These are phyloP conservation scores for Aplysina aerophoba DNA, from an alignment of 37 sponge, comb jelly and placozoan species.

Conservation along the genomic window DNA sequence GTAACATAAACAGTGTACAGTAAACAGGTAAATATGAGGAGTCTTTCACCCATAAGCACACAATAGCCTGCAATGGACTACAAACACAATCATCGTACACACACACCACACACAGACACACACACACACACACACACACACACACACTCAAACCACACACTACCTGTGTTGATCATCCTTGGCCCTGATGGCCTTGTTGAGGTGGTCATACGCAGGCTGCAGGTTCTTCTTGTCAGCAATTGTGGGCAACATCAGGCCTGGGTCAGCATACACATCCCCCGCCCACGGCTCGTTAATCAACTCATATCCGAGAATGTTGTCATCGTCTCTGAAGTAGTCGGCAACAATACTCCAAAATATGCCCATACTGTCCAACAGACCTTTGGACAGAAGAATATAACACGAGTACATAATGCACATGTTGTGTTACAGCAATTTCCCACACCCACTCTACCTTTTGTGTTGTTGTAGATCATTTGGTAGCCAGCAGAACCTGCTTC, in stretches of 20 bases:
- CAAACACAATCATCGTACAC: no score
- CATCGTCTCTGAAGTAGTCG: slow-evolving; percentile 61
- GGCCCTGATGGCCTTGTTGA: slow-evolving; percentile 43
- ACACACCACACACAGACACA: no score
- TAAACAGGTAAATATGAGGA: no score
- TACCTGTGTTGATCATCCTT: slow-evolving; percentile 23
- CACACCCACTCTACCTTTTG: slow-evolving; percentile 71
- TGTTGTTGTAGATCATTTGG: slow-evolving; percentile 84
- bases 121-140: no score
- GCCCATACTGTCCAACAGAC: slow-evolving; percentile 66
- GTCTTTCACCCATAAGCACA: no score
- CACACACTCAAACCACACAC: no score
- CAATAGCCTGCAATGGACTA: no score
- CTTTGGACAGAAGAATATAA: slow-evolving; percentile 38
- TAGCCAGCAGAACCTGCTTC: slow-evolving; percentile 65
- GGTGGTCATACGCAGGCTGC: slow-evolving; percentile 71
- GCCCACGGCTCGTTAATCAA: slow-evolving; percentile 95
- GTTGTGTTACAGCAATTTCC: no score
- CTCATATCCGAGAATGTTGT: slow-evolving; percentile 85
- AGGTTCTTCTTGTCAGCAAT: slow-evolving; percentile 76
- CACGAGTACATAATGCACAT: no score
- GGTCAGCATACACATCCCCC: slow-evolving; percentile 74
- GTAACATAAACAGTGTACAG: no score
- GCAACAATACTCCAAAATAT: slow-evolving; percentile 86
- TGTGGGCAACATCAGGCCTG: slow-evolving; percentile 60